Evolutionary conservation across 2,888 invertebrate genomes (phyloP), one percentile per base, ranked within the genome.

Genomic region (Fabriciana adippe): DNA sequence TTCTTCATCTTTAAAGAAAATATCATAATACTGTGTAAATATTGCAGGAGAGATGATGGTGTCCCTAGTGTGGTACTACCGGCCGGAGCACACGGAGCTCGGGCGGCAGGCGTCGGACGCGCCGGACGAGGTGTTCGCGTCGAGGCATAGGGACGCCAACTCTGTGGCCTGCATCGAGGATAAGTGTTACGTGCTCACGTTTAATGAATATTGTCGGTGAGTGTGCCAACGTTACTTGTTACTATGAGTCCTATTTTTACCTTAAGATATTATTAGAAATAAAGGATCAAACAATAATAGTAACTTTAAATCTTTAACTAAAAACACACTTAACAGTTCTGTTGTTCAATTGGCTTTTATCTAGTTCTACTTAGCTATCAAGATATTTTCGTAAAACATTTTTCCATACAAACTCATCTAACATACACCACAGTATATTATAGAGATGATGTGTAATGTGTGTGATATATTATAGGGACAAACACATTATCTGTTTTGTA

Each of bases 161-260:
- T 97, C 97, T 79, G 99, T 99, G 68, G 99, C 99, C 68, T 99
- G 98, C 87, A 99, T 99, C 81, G 99, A 99, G 87, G 99, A 99
- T 92, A 98, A 97, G 89, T 99, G 99, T 92, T 98, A 97, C 89
- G 99, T 99, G 72, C 95, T 99, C 78, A 98, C 98, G 51, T 98
- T 96, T 87, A 97, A 97, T 89, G 99, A 99, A 93, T 99, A 98
- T 85, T 98, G 98, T 95, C 96, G 99, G 98, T 99, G 80, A 82
- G 93, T 84, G 45, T 47, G 1, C 41, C 15, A 26, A 4, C 26
- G 26, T 4, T 26, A 26, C 26, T 26, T 26, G 26, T n/a, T n/a
- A n/a, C n/a, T 55, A 41, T 11, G 11, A 11, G 35, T 26, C 26
- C 35, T 1, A 8, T 11, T 41, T 41, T 41, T 41, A 11, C 26